phyloP scores from a whole-genome alignment of 64 coral and sea anemone genomes.

The Stylophora pistillata region DNA sequence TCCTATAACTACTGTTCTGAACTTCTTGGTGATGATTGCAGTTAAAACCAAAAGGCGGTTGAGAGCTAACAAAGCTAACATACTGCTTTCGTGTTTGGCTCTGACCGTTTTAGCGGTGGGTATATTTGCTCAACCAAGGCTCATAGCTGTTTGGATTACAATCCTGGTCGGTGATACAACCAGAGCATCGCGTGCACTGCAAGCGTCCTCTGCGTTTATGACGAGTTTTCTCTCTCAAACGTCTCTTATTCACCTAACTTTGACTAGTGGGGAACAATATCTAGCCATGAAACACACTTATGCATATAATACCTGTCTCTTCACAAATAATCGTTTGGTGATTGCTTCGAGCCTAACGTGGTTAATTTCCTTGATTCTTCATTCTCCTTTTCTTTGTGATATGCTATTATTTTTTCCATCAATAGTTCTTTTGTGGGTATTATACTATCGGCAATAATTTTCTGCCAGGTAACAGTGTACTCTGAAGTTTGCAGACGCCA shows the following conservation, averaged over 20 bases:
- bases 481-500: background rate
- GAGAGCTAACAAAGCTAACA: background rate
- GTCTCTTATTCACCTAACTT: slow-evolving; percentile 2
- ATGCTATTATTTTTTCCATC: background rate
- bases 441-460: background rate
- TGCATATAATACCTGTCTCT: background rate
- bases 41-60: background rate
- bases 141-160: background rate
- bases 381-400: background rate
- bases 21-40: slow-evolving; percentile 7
- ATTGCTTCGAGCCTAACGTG: background rate
- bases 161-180: background rate
- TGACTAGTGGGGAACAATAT: background rate
- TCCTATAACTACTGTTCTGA: background rate
- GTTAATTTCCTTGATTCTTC: background rate
- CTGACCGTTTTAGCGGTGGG: background rate
- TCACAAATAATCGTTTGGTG: background rate
- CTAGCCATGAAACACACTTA: slow-evolving; percentile 1
- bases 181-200: background rate
- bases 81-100: background rate
- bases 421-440: background rate
- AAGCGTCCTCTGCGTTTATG: background rate
- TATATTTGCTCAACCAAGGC: background rate
- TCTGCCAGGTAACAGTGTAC: background rate
- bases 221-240: background rate